These are phyloP conservation scores for Nemopilema nomurai DNA, from an alignment of 30 jellyfish, hydroid and myxozoan species.

Conservation along the genomic window DNA sequence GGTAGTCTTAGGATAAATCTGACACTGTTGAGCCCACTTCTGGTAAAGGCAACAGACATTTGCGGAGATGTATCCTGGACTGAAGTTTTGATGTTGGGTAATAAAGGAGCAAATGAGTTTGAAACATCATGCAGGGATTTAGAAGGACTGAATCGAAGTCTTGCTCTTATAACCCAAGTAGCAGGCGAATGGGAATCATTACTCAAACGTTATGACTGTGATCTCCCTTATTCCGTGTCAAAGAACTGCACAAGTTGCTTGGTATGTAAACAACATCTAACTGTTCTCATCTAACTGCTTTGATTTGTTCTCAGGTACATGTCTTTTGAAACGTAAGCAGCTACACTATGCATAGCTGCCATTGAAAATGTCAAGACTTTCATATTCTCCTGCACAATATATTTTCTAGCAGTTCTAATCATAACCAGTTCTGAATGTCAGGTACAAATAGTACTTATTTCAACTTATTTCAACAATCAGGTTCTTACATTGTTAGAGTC, in stretches of 20 bases:
- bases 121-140: background rate
- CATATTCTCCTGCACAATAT: too few species aligned
- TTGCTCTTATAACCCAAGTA: background rate
- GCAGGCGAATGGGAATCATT: background rate
- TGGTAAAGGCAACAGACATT: background rate
- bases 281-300: too few species aligned
- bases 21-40: background rate
- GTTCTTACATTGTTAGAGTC: too few species aligned
- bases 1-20: background rate
- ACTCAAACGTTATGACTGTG: slow-evolving; percentile 25
- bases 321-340: too few species aligned
- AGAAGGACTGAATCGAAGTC: background rate
- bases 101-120: background rate
- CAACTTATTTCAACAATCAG: too few species aligned
- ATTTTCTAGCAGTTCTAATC: too few species aligned
- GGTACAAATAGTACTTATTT: too few species aligned
- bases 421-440: too few species aligned
- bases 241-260: slow-evolving; percentile 26
- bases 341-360: too few species aligned
- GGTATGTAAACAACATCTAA: slow-evolving; percentile 11
- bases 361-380: too few species aligned
- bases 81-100: background rate
- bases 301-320: too few species aligned
- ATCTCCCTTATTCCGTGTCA: slow-evolving; percentile 11
- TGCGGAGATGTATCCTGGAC: slow-evolving; percentile 7